Evolutionary conservation across 2,113 vertebrate species (phyloP), one percentile per base, ranked within the genome.

Genomic region (Coptodon rendalli): DNA sequence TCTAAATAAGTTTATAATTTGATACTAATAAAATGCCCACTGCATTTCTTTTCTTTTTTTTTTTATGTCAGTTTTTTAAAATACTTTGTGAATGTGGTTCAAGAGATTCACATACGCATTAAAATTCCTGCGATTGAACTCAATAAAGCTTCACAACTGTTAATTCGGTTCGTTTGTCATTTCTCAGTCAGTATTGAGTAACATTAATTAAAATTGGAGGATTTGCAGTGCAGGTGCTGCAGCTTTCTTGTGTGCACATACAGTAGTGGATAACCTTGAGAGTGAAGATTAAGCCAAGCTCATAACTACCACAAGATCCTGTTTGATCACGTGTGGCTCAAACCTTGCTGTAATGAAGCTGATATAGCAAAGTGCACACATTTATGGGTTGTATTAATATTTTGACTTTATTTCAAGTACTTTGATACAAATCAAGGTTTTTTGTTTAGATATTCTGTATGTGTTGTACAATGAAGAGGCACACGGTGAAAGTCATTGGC

Each of bases 141-240:
- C 9, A 89, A 90, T 92, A 90, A 89, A 92, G 22, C 45, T 90
- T 90, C 85, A 86, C 82, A 87, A 86, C 22, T 76, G 12, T 86
- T 68, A 9, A 50, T 24, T 66, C 22, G 52, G 73, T 24, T 22
- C 1, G 1, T 24, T 9, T 24, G 36, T 66, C 0, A 2, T 38
- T 68, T 68, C 61, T 66, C 31, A 2, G 12, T 40, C 17, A 66
- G 17, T n/a, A 66, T 66, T 66, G 63, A 68, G 63, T 0, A 71
- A 40, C 7, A 17, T 48, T 6, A 76, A 48, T 48, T n/a, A 76
- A 76, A 29, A 76, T 29, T 48, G 6, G 40, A 16, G 40, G 9
- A 11, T 48, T 27, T 43, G 38, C 5, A 9, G 38, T 73, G 36
- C n/a, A 11, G 11, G 7, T 16, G 38, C 38, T 71, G 38, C 66